Evolutionary conservation across 2,113 vertebrate species (phyloP), one percentile per base, ranked within the genome.

Genomic region (Gymnogyps californianus): DNA sequence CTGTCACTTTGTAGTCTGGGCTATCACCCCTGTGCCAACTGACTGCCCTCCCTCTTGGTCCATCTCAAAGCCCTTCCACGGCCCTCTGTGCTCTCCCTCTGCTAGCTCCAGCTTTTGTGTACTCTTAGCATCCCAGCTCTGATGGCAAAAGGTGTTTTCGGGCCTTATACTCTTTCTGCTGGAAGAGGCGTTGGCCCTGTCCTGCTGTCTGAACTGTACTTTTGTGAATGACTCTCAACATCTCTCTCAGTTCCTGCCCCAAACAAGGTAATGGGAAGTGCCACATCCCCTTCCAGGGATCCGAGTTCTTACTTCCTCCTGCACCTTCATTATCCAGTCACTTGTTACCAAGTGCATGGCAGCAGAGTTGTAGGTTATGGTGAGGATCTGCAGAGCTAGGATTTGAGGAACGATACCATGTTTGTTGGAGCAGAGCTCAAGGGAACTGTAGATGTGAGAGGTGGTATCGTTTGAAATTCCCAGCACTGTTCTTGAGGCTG

Each of bases 371-470:
- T 40, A 40, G 62, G 34, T 57, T 72, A 4, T 40, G 36, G 36
- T 69, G 36, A 65, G 44, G 61, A 42, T 38, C 28, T 69, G 2
- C 29, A 31, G 34, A 83, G 42, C 51, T 32, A 89, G 64, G 42
- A 26, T 70, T 74, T 49, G 15, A 89, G 55, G 51, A 74, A 16
- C 1, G 2, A 42, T 40, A 6, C 13, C 0, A 0, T 6, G 6
- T n/a, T 49, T 89, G 52, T 58, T 55, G 79, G 66, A 83, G 51
- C 25, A 67, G 83, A 38, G 44, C 57, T 90, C 25, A 28, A 26
- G n/a, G 49, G 34, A 70, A 2, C 14, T 7, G 9, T 5, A 46
- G 38, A 6, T 83, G 29, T 20, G 46, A 87, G 81, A 3, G 0
- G 28, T n/a, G 51, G 31, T 19, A 20, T 25, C 0, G 1, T 38